These are phyloP conservation scores for Bryconaethiops microstoma DNA, from an alignment of 2,797 vertebrate species.

Conservation along the genomic window DNA sequence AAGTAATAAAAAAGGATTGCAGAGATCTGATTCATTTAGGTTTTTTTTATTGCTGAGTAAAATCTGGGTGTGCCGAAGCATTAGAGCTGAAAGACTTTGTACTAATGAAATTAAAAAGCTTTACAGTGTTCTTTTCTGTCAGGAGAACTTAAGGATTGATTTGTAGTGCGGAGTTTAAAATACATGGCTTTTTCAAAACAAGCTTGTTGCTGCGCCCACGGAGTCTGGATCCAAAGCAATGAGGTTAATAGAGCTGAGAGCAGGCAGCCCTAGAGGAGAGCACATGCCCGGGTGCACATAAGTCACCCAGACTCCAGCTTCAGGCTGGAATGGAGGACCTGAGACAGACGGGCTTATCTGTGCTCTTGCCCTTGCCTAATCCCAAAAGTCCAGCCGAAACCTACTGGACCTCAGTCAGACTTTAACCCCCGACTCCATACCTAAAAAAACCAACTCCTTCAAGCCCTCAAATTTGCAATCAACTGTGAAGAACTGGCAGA, in stretches of 20 bases:
- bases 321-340: conserved; percentile 34
- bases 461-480: conserved; percentile 1
- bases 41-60: conserved; percentile 40
- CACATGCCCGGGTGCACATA: conserved; percentile 47
- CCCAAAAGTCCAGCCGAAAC: conserved; percentile 52
- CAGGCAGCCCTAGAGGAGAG: conserved; percentile 43
- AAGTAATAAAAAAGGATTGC: conserved; percentile 27
- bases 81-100: conserved; percentile 43
- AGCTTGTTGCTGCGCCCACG: conserved; percentile 20
- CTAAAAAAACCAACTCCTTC: conserved; percentile 3
- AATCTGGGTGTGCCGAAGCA: conserved; percentile 39
- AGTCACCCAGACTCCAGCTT: conserved; percentile 48
- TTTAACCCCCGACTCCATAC: neutral
- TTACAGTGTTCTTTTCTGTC: conserved; percentile 45
- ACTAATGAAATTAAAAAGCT: conserved; percentile 51
- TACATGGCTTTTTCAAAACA: conserved; percentile 16
- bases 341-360: conserved; percentile 64
- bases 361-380: conserved; percentile 53
- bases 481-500: conserved; percentile 20
- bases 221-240: conserved; percentile 45
- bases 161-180: conserved; percentile 32
- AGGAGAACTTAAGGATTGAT: conserved; percentile 31
- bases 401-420: conserved; percentile 59
- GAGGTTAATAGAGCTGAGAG: conserved; percentile 65
- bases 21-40: conserved; percentile 40